phyloP scores from a whole-genome alignment of 2,888 invertebrate genomes.

The Euproctis similis region DNA sequence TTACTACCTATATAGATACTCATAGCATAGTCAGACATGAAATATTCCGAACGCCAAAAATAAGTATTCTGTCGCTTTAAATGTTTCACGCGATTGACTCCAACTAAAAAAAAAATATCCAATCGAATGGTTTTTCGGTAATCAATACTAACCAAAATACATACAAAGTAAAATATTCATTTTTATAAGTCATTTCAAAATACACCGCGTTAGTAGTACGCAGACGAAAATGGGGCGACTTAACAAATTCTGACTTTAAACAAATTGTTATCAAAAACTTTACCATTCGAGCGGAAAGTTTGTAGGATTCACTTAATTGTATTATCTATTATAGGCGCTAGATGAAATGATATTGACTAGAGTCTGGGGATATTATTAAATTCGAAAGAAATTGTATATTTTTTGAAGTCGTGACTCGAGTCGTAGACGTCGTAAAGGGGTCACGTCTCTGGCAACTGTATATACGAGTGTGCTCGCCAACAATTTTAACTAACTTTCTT shows the following conservation, averaged over 20 bases:
- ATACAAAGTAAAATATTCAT: too few relatives aligned
- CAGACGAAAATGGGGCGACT: too few relatives aligned
- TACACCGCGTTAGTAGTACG: too few relatives aligned
- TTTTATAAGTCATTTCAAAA: too few relatives aligned
- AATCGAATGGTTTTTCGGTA: too few relatives aligned
- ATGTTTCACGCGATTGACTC: too few relatives aligned
- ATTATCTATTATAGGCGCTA: slow-evolving; percentile 24
- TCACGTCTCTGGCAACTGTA: slow-evolving; percentile 3
- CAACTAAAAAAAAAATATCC: too few relatives aligned
- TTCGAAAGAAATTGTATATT: slow-evolving; percentile 27
- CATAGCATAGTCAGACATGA: too few relatives aligned
- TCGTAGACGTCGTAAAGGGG: slow-evolving; percentile 23
- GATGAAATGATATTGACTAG: slow-evolving; percentile 17
- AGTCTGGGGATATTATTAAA: slow-evolving; percentile 25
- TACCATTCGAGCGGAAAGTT: slow-evolving; percentile 21
- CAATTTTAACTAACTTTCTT: not conserved
- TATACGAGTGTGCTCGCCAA: slow-evolving; percentile 2
- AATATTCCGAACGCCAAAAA: too few relatives aligned
- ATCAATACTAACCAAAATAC: too few relatives aligned
- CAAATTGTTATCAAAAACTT: slow-evolving; percentile 18
- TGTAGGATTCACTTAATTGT: slow-evolving; percentile 29
- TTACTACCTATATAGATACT: too few relatives aligned
- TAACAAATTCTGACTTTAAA: slow-evolving; percentile 8
- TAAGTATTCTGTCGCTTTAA: too few relatives aligned
- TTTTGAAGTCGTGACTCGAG: slow-evolving; percentile 10